Base-by-base conservation (phyloP, 2,113 vertebrate genomes). In the Pogonocichla stellata region DNA sequence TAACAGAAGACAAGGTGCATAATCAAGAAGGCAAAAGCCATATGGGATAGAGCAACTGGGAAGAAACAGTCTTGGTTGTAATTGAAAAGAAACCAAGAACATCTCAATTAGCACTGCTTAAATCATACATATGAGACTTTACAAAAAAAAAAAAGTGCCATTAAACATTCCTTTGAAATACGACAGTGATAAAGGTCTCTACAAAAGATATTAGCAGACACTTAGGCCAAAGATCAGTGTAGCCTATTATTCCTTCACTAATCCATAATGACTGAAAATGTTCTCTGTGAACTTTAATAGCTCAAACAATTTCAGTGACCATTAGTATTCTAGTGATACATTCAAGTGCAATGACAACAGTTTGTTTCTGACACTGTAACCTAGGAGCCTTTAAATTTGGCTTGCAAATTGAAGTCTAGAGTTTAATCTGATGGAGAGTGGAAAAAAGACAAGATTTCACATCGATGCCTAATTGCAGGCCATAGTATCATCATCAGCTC, bases 131-230 rank as follows among this genome's bases (percentile, higher is more conserved):
- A 77, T 7, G 24, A 82, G 12, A 66, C n/a, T 50, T 90, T 50
- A 88, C 38, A 2, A 23, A 51, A 77, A 75, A 51, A 77, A 75
- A 74, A 82, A 82, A 84, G 33, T n/a, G 34, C 14, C 33, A 90
- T 92, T 88, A 95, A 93, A 43, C 7, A 66, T 70, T 70, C 8
- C 2, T 90, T 83, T 78, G 31, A 94, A 93, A 85, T 70, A 91
- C 31, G 28, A 82, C 71, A 86, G 79, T 33, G 50, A 48, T 56
- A 83, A 80, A 92, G 50, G 45, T 72, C 62, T 89, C 50, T 81
- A 42, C 36, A 86, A 90, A 77, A 70, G 70, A 62, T 54, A 79
- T 74, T 57, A 86, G 22, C 17, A 66, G 84, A 66, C 62, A 34
- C 48, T 34, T 56, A 74, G 60, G 71, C 22, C 79, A 90, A 36